Base-by-base conservation (phyloP, 2,113 vertebrate species). In the Oenanthe melanoleuca region DNA sequence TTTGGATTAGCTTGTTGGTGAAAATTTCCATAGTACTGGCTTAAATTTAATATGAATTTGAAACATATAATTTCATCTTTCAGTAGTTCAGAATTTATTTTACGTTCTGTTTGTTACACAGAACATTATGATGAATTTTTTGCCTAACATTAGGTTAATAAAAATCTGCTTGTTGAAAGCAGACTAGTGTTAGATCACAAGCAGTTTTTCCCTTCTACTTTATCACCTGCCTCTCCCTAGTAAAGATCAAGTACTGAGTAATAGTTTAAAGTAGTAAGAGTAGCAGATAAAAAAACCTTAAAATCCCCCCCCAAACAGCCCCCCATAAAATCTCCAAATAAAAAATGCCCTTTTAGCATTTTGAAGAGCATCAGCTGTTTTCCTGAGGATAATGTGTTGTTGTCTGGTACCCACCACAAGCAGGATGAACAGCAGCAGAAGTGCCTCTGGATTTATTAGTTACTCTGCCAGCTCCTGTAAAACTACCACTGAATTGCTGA, bases 391-490 rank as follows among this genome's bases (percentile, higher is more conserved):
- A 56, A 4, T n/a, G 20, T 60, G 63, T 60, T 25, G 57, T 40
- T 88, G 11, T 70, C 15, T 47, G 33, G 23, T 83, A 44, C 37
- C 21, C 16, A 38, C 31, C 15, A 33, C 12, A 71, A 34, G 4
- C 26, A 66, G 3, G 3, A 38, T 34, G 33, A 86, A 45, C 38
- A 64, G 28, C 31, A 96, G 31, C 57, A 80, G 17, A 85, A 45
- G 20, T 86, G 57, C 31, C 13, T 86, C 16, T 91, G 20, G 44
- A 70, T 89, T 67, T 61, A 64, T 94, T 67, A 71, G 55, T 74
- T 60, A 53, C n/a, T 73, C n/a, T 74, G 29, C 14, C 29, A 55
- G 26, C 38, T 72, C 52, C 50, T 86, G 65, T 86, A 53, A 80
- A 83, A 28, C 23, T 70, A 33, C 18, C n/a, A 69, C 13, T 42